Base-by-base conservation (phyloP, 1,140 invertebrate genomes). In the Listronotus oregonensis region DNA sequence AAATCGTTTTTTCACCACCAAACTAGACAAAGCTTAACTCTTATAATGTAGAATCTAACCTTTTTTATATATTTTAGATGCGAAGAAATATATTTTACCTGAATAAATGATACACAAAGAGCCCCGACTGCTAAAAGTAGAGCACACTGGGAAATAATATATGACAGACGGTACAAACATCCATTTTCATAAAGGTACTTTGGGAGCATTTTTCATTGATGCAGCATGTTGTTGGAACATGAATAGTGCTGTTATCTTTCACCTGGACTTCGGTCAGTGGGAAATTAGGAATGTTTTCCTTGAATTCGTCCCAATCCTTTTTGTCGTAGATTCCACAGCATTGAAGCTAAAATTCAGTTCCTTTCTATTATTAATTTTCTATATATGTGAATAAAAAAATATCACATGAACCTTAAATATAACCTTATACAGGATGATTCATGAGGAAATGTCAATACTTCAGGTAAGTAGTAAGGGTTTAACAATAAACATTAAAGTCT, bases 51-150 rank as follows among this genome's bases (percentile, higher is more conserved):
- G n/a, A n/a, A n/a, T n/a, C n/a, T n/a, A n/a, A n/a, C n/a, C n/a
- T n/a, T n/a, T n/a, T n/a, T n/a, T n/a, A n/a, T n/a, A n/a, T n/a
- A n/a, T n/a, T n/a, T n/a, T n/a, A n/a, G n/a, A n/a, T n/a, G n/a
- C n/a, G n/a, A n/a, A n/a, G n/a, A n/a, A n/a, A n/a, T n/a, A n/a
- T n/a, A n/a, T n/a, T n/a, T n/a, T n/a, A n/a, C n/a, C n/a, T n/a
- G n/a, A n/a, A n/a, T n/a, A n/a, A n/a, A n/a, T n/a, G n/a, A n/a
- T n/a, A n/a, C n/a, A n/a, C n/a, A n/a, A n/a, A n/a, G n/a, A n/a
- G 90, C 90, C 9, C 90, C 90, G 17, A 89, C 90, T n/a, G 88
- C 90, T 47, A 93, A 81, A 44, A 92, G 81, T 31, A 91, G 82
- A 27, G 89, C 88, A 73, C 90, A 91, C 68, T 88, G 85, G 51